Conservation (phyloP, 2,888 invertebrate species). For the Balanococcus diminutus region DNA sequence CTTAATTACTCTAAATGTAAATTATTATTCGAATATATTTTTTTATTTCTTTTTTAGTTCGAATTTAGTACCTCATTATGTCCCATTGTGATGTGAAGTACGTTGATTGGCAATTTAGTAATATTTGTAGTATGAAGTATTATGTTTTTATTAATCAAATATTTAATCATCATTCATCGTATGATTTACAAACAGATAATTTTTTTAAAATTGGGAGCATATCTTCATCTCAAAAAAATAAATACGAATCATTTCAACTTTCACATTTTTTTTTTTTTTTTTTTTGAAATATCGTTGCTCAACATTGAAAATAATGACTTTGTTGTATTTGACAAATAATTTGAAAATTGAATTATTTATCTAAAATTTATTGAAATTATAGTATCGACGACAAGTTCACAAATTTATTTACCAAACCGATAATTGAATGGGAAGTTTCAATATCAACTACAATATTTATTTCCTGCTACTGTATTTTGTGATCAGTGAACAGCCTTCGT, state of each 20-base stretch:
- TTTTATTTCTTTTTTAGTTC: neutral
- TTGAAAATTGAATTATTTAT: neutral
- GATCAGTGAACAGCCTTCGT: constrained; percentile 7
- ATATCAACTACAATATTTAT: constrained; percentile 14
- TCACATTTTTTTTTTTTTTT: neutral
- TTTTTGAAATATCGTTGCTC: neutral
- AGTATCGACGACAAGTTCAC: neutral
- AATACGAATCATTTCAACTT: too few species aligned
- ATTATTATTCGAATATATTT: neutral
- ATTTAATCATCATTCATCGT: neutral
- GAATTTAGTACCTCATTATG: neutral
- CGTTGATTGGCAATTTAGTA: neutral
- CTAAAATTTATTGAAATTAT: neutral
- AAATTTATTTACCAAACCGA: neutral
- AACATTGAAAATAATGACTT: neutral
- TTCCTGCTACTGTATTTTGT: neutral
- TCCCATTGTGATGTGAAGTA: neutral
- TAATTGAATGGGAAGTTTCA: neutral
- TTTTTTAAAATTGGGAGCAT: neutral
- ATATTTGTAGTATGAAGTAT: neutral
- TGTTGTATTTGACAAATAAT: neutral
- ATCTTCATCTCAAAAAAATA: too few species aligned
- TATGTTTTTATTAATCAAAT: neutral
- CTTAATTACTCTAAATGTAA: neutral
- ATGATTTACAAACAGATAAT: neutral